A percentile compares a stretch with the other conserved stretches of the same genome.
These are phyloP conservation scores for Leptinotarsa texana DNA, from an alignment of 1,140 invertebrate genomes.

Conservation along the genomic window DNA sequence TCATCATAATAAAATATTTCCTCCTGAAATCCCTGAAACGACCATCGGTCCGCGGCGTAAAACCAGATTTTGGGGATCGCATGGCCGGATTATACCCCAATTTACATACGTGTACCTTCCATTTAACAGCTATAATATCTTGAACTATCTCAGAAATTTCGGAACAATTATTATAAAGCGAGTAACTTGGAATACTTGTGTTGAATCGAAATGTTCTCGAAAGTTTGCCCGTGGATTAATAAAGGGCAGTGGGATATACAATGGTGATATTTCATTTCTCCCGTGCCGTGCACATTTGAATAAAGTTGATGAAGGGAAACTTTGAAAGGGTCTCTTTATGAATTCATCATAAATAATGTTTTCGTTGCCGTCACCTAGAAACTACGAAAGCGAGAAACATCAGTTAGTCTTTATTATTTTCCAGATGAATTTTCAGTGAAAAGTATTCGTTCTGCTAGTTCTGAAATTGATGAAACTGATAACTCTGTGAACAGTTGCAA, in stretches of 20 bases:
- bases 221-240: neutral
- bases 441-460: too few relatives aligned
- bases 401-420: too few relatives aligned
- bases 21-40: neutral
- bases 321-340: neutral
- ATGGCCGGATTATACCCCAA: neutral
- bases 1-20: constrained; percentile 1
- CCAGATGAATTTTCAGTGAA: too few relatives aligned
- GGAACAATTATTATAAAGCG: neutral
- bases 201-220: neutral
- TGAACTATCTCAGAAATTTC: neutral
- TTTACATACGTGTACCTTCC: constrained; percentile 2
- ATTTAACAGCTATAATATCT: constrained; percentile 1
- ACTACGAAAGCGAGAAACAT: neutral
- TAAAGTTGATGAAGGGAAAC: constrained; percentile 1
- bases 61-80: neutral
- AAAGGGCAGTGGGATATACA: neutral
- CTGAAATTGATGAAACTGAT: too few relatives aligned
- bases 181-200: neutral
- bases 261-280: constrained; percentile 1
- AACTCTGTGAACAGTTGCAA: too few relatives aligned
- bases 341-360: constrained; percentile 6
- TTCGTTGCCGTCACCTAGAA: neutral
- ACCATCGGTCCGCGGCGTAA: neutral
- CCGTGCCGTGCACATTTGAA: neutral